These are phyloP conservation scores for Caenorhabditis plicata DNA, from an alignment of 2,888 invertebrate genomes.

Conservation along the genomic window DNA sequence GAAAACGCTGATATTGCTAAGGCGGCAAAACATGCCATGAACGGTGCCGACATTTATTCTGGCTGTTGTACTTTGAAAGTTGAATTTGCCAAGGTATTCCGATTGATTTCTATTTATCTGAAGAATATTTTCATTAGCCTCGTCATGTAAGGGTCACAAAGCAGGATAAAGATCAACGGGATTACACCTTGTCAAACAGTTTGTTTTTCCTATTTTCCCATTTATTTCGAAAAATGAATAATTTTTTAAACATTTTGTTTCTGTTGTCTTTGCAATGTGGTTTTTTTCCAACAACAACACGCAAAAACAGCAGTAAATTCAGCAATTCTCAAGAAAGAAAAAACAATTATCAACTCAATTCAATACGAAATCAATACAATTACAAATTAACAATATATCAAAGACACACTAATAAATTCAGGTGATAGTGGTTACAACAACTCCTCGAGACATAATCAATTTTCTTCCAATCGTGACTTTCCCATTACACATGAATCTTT, in stretches of 20 bases:
- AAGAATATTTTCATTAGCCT: constrained; percentile 42
- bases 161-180: constrained; percentile 60
- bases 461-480: constrained; percentile 5
- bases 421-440: too few species aligned
- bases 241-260: constrained; percentile 15
- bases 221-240: constrained; percentile 7
- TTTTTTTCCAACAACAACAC: constrained; percentile 11
- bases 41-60: constrained; percentile 98
- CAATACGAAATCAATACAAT: constrained; percentile 10
- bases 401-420: too few species aligned
- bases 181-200: constrained; percentile 51
- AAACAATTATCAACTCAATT: constrained; percentile 7
- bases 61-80: constrained; percentile 99
- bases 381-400: too few species aligned
- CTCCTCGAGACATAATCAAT: too few species aligned
- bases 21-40: constrained; percentile 87
- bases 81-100: constrained; percentile 91
- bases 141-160: constrained; percentile 56
- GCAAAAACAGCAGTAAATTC: constrained; percentile 18
- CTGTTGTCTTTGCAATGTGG: constrained; percentile 9
- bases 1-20: constrained; percentile 90
- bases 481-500: too few species aligned
- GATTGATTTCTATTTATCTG: background rate
- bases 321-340: too few species aligned
- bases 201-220: constrained; percentile 11